Evolutionary conservation across 2,888 invertebrate genomes (phyloP).

Genomic region (Electrophaes corylata): DNA sequence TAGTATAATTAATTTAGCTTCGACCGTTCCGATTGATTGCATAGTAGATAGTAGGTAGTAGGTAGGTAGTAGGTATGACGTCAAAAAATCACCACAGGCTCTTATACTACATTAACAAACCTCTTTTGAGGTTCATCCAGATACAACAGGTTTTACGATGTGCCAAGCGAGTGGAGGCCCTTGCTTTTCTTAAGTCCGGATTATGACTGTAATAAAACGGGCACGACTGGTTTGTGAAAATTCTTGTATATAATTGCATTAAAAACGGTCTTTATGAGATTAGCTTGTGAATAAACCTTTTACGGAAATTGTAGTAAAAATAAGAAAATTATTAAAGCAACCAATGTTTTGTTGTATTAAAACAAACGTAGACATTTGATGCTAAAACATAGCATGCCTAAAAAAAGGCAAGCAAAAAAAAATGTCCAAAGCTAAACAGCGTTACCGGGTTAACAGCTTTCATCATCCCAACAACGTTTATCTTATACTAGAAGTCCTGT

Average conservation of each 20-base stretch:
- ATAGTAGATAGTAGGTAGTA: no score
- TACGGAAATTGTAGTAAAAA: neutral
- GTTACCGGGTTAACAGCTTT: no score
- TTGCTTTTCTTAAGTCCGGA: slow-evolving; percentile 46
- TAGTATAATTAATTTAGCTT: no score
- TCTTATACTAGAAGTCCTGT: no score
- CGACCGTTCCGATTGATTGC: no score
- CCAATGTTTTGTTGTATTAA: neutral
- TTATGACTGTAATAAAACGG: slow-evolving; percentile 54
- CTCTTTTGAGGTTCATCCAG: slow-evolving; percentile 47
- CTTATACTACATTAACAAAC: slow-evolving; percentile 28
- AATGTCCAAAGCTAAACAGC: no score
- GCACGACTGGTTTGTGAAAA: slow-evolving; percentile 35
- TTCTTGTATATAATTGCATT: slow-evolving; percentile 30
- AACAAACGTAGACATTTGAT: no score
- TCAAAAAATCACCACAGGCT: neutral
- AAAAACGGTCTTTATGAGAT: slow-evolving; percentile 30
- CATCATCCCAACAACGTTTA: no score
- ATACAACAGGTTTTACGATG: slow-evolving; percentile 57
- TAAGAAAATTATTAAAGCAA: neutral
- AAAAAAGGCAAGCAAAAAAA: no score
- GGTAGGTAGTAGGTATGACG: no score
- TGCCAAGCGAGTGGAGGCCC: slow-evolving; percentile 37
- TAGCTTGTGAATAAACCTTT: slow-evolving; percentile 15
- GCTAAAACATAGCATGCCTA: no score